Conservation (phyloP, 1,140 invertebrate genomes). For the Tetranychus urticae region DNA sequence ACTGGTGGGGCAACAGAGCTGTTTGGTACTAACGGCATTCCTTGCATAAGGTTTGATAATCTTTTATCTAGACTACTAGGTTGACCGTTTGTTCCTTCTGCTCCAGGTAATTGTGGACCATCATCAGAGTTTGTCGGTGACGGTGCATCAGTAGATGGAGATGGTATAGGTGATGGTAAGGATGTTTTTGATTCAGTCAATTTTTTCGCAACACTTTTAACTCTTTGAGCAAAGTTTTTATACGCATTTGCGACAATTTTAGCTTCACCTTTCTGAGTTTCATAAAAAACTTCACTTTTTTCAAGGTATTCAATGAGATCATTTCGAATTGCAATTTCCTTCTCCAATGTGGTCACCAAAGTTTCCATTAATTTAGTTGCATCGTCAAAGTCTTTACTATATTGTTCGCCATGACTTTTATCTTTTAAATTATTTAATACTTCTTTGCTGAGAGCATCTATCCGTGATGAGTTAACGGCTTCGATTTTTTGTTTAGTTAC, state of each 20-base stretch:
- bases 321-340: constrained; percentile 52
- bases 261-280: constrained; percentile 64
- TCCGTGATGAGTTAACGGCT: neutral
- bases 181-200: constrained; percentile 44
- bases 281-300: constrained; percentile 60
- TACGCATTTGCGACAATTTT: constrained; percentile 84
- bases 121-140: constrained; percentile 27
- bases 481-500: neutral
- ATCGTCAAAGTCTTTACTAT: constrained; percentile 61
- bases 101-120: constrained; percentile 8
- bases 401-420: constrained; percentile 53
- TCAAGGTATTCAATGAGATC: constrained; percentile 45
- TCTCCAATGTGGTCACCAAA: constrained; percentile 48
- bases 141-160: constrained; percentile 34
- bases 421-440: constrained; percentile 26
- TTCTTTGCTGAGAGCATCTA: constrained; percentile 2
- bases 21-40: constrained; percentile 9
- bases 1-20: neutral
- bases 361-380: constrained; percentile 47
- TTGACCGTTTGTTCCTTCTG: constrained; percentile 2
- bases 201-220: constrained; percentile 58
- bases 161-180: constrained; percentile 24
- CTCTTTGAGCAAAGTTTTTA: constrained; percentile 61
- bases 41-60: constrained; percentile 14
- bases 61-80: constrained; percentile 12